Evolutionary conservation across 1,140 invertebrate species (phyloP).

Genomic region (Trissolcus basalis): DNA sequence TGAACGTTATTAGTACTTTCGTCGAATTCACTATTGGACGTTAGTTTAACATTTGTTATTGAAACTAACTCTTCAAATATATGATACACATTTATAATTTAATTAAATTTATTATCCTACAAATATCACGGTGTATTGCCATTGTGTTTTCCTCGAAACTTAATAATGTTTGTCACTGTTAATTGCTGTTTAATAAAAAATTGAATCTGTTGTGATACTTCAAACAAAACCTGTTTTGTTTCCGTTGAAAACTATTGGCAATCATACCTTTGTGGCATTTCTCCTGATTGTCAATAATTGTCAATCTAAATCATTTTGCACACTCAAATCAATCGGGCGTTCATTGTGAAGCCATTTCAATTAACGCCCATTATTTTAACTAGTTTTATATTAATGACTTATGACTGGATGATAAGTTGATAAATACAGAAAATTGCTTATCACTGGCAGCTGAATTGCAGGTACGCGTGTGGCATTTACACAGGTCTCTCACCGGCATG

Average conservation of each 20-base stretch:
- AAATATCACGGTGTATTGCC: too few species aligned
- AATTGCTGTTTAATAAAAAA: background rate
- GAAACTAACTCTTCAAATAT: background rate
- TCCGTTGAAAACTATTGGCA: background rate
- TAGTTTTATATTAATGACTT: slow-evolving; percentile 30
- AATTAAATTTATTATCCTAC: too few species aligned
- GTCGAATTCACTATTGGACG: background rate
- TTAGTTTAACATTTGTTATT: background rate
- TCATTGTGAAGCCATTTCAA: slow-evolving; percentile 20
- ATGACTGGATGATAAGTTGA: slow-evolving; percentile 27
- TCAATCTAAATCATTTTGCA: slow-evolving; percentile 15
- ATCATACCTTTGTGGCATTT: too few species aligned
- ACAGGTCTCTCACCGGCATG: background rate
- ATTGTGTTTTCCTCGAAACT: too few species aligned
- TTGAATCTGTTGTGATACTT: background rate
- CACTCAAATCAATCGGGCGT: slow-evolving; percentile 6
- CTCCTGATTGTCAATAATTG: slow-evolving; percentile 3
- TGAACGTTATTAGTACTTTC: background rate
- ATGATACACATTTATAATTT: background rate
- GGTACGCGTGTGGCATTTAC: slow-evolving; percentile 22
- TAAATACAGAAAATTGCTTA: slow-evolving; percentile 39
- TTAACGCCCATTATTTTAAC: slow-evolving; percentile 28
- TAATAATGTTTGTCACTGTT: background rate
- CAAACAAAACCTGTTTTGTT: background rate
- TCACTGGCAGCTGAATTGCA: slow-evolving; percentile 24